Evolutionary conservation across 2,888 invertebrate genomes (phyloP), one percentile per base, ranked within the genome.

Genomic region (Coelogynopora nodosa): DNA sequence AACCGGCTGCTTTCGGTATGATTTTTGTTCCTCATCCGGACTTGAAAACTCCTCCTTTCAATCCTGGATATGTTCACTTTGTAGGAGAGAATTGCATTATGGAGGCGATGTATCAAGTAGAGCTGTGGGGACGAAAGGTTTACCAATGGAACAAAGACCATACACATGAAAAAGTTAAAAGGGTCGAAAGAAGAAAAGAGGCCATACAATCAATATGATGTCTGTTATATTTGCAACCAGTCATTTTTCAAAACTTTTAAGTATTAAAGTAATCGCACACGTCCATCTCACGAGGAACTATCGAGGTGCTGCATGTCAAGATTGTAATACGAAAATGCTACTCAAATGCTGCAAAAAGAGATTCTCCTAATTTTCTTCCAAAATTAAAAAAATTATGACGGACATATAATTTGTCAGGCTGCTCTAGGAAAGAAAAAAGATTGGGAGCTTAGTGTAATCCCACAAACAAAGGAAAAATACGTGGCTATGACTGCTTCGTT

Each of bases 211-310:
- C n/a, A n/a, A n/a, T n/a, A n/a, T n/a, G n/a, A n/a, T n/a, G n/a
- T n/a, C n/a, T n/a, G n/a, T n/a, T n/a, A n/a, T n/a, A n/a, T n/a
- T n/a, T n/a, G n/a, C n/a, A n/a, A n/a, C n/a, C n/a, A n/a, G n/a
- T n/a, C n/a, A n/a, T 30, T n/a, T n/a, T n/a, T n/a, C n/a, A n/a
- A n/a, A n/a, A n/a, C n/a, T n/a, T n/a, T n/a, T n/a, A n/a, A n/a
- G n/a, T n/a, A n/a, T n/a, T n/a, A n/a, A n/a, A n/a, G n/a, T n/a
- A n/a, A 0, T n/a, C 23, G 88, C 88, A 31, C 88, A 88, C 80
- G 84, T 87, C 74, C 88, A 88, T 80, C 84, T 88, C 13, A 88
- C 85, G 23, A 88, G 86, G 0, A 84, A 86, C 27, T 89, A 87
- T 80, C 82, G 87, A 30, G 88, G 88, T 0, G 88, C 88, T 5